Evolutionary conservation across 2,113 vertebrate genomes (phyloP), one percentile per base, ranked within the genome.

Genomic region (Amphilophus citrinellus): DNA sequence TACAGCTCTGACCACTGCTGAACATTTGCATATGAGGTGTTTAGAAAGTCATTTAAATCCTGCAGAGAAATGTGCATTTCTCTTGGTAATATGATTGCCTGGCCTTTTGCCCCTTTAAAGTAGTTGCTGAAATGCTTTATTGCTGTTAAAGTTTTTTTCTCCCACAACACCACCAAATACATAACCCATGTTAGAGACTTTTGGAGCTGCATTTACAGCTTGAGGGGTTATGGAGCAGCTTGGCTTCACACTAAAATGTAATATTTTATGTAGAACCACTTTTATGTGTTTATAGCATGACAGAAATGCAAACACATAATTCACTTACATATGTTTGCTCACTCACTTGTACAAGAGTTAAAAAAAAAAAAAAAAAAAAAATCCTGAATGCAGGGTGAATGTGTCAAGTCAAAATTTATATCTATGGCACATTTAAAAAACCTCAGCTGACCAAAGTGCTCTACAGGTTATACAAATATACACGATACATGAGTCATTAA

Each of bases 81-180:
- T 85, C 47, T 76, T 6, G 18, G 35, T 63, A 35, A 65, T 71
- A 32, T 71, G 30, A 76, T 58, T 79, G 68, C 62, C 59, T 50
- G 20, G 57, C 37, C 63, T 8, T 84, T 68, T 76, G 14, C 57
- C 60, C 73, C 30, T 84, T 22, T 27, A 71, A 62, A 84, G 47
- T 68, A 56, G 60, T 22, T 47, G 77, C 8, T 75, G 35, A 76
- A 62, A 66, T 76, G 37, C 32, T 76, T 53, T 62, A 39, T 2
- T 62, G 47, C 57, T 82, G 71, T 79, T 61, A 87, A 60, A 68
- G n/a, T 81, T 56, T 78, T 62, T 27, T 27, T 27, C 27, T 27
- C 27, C 2, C 27, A 27, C 27, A 27, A 27, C 27, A 27, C 27
- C 27, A 27, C 27, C 27, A 27, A 27, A 2, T 27, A 27, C 27